These are phyloP conservation scores for Mythimna lalbum DNA, from an alignment of 2,888 invertebrate species.

Conservation along the genomic window DNA sequence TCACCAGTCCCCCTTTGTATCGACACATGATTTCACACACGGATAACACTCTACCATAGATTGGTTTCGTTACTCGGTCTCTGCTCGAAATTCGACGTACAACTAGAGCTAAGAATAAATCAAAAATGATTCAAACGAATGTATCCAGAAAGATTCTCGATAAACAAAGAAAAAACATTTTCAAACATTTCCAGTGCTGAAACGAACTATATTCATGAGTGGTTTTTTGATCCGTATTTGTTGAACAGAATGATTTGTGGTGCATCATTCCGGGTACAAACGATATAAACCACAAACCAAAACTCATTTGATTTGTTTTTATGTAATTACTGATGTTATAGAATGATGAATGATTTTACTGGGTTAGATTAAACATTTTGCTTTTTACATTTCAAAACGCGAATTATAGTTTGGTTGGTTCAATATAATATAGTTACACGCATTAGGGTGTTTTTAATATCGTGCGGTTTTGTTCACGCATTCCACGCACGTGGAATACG, in stretches of 20 bases:
- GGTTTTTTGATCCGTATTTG: background rate
- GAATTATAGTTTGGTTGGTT: background rate
- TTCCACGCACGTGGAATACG: too few species aligned
- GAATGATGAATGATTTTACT: background rate
- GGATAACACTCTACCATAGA: background rate
- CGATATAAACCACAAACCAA: constrained; percentile 29
- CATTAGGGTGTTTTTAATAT: too few species aligned
- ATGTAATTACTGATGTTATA: constrained; percentile 8
- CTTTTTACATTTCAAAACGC: background rate
- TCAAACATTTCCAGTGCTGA: background rate
- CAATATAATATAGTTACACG: too few species aligned
- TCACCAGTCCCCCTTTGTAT: constrained; percentile 10
- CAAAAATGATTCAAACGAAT: constrained; percentile 14
- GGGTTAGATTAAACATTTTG: background rate
- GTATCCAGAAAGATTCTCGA: background rate
- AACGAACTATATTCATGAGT: constrained; percentile 8
- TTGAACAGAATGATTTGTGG: constrained; percentile 12
- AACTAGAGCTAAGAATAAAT: background rate
- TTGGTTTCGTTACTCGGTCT: constrained; percentile 35
- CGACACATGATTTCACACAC: constrained; percentile 5
- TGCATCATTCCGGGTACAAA: background rate
- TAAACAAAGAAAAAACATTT: background rate
- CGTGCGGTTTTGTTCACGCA: too few species aligned
- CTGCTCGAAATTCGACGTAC: background rate
- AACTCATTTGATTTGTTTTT: constrained; percentile 26